Base-by-base conservation (phyloP, 2,113 vertebrate species). In the Myocastor coypus region DNA sequence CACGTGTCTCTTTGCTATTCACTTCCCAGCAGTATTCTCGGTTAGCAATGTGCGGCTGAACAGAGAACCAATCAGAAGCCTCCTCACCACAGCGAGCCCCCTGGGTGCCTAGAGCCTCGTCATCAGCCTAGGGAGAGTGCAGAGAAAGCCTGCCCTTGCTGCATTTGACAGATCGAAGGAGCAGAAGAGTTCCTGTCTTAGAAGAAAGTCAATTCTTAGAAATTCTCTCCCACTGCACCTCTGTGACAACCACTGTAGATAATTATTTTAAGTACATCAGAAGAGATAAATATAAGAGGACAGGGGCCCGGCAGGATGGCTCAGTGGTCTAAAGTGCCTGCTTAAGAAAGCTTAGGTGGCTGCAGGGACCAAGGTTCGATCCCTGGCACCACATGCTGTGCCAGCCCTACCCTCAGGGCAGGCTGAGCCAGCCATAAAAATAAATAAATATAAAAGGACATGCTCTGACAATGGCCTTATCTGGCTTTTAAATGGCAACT, bases 141-240 rank as follows among this genome's bases (percentile, higher is more conserved):
- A 64, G 68, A 78, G 89, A 95, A 97, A 97, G 95, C 59, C 50
- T 78, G 95, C 83, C 87, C 90, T 92, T 90, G 96, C 73, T 89
- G 69, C 32, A 2, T 87, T 94, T 84, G 69, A 92, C 37, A 87
- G 92, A 89, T 91, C 8, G 30, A 95, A 94, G 75, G 77, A 83
- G 87, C 83, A 91, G 86, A 87, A 14, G 17, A 93, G 68, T 50
- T 94, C 55, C 1, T 69, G 63, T 95, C 95, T 97, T 95, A 89
- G 96, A 95, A 92, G 93, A 97, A 93, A 91, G 32, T 89, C 73
- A 73, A 10, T 96, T 97, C 94, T 96, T 95, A 94, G 96, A 93
- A 96, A 93, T 46, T 52, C 46, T 89, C 13, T 52, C 12, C 69
- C 57, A 82, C 82, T 69, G 57, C 52, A 57, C 75, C 71, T 82